Conservation (phyloP, 2,113 vertebrate species). For the Alligator mississippiensis region DNA sequence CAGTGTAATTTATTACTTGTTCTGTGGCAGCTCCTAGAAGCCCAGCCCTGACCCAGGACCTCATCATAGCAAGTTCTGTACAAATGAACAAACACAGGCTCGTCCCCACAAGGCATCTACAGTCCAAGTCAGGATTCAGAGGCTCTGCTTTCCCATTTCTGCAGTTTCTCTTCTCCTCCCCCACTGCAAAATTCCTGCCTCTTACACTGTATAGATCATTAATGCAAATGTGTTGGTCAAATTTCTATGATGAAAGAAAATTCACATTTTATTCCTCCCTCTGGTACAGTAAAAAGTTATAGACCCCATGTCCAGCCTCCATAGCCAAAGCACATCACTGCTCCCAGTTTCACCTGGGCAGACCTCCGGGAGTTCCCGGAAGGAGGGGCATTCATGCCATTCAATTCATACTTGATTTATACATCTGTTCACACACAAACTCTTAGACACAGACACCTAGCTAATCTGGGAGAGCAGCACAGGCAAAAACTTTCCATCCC, state of each 20-base stretch:
- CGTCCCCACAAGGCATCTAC: neutral
- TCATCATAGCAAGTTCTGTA: neutral
- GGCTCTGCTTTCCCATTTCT: neutral
- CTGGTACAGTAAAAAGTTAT: neutral
- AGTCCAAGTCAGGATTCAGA: neutral
- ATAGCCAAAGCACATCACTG: neutral
- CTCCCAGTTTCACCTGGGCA: neutral
- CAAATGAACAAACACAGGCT: neutral
- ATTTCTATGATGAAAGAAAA: constrained; percentile 28
- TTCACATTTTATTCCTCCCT: constrained; percentile 22
- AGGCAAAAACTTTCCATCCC: neutral
- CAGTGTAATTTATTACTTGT: neutral
- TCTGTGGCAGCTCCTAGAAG: neutral
- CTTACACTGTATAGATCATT: neutral
- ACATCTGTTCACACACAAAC: neutral
- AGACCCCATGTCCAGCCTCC: neutral
- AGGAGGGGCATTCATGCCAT: neutral
- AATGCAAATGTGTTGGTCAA: neutral
- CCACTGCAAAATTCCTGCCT: neutral
- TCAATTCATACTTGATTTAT: neutral
- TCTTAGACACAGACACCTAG: neutral
- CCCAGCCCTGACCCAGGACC: fast-evolving
- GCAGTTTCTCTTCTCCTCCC: neutral
- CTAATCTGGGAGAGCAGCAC: neutral
- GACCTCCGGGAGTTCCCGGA: neutral